Evolutionary conservation across 2,888 invertebrate genomes (phyloP).

Genomic region (Agonopterix subpropinquella): DNA sequence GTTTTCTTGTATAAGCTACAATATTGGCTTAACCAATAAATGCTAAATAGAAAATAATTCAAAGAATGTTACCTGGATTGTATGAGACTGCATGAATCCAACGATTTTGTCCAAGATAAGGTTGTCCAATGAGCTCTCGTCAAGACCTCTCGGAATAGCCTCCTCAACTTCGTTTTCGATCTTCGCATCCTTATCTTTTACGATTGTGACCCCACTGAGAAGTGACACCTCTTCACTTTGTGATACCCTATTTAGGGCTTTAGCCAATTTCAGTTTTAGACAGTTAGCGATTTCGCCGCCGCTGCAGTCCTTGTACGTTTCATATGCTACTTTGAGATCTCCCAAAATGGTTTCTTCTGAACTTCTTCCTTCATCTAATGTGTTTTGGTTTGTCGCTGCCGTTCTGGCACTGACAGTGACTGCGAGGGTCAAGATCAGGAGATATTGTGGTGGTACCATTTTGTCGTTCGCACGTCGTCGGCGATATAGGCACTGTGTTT

Average conservation of each 20-base stretch:
- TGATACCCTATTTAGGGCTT: conserved; percentile 84
- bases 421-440: conserved; percentile 73
- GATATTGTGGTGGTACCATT: conserved; percentile 75
- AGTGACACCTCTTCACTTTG: conserved; percentile 81
- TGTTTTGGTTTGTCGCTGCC: conserved; percentile 65
- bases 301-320: conserved; percentile 88
- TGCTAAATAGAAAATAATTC: too few species aligned
- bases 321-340: conserved; percentile 83
- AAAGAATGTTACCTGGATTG: conserved; percentile 78
- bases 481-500: conserved; percentile 61
- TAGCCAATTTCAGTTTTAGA: conserved; percentile 86
- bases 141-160: conserved; percentile 82
- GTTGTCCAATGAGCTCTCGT: conserved; percentile 83
- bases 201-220: conserved; percentile 84
- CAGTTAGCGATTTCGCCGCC: conserved; percentile 82
- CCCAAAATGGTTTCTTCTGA: conserved; percentile 72
- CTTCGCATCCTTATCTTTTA: conserved; percentile 76
- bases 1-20: too few species aligned
- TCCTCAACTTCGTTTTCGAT: conserved; percentile 79
- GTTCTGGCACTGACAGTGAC: conserved; percentile 71
- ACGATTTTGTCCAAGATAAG: conserved; percentile 85
- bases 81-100: conserved; percentile 86
- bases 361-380: conserved; percentile 54
- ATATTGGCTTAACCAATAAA: too few species aligned
- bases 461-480: conserved; percentile 57